Conservation (phyloP, 2,113 vertebrate species). For the Indicator indicator region DNA sequence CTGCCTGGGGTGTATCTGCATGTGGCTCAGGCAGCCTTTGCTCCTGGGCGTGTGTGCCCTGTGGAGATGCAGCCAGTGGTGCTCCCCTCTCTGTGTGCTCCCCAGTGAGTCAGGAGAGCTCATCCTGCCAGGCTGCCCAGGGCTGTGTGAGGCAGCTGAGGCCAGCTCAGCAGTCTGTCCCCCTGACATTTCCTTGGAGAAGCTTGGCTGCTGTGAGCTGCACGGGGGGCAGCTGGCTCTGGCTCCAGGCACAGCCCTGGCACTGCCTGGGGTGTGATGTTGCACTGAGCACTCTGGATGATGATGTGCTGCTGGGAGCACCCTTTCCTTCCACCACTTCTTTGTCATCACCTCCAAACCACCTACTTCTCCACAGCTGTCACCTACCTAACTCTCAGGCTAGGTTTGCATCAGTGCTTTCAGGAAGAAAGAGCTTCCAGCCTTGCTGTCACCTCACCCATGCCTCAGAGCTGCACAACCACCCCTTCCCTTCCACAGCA, state of each 20-base stretch:
- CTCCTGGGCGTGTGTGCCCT: neutral
- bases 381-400: neutral
- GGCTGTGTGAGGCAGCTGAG: neutral
- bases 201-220: neutral
- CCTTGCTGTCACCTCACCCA: neutral
- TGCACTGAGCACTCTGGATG: neutral
- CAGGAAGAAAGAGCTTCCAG: neutral
- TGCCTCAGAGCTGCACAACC: neutral
- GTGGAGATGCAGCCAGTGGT: neutral
- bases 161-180: neutral
- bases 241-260: neutral
- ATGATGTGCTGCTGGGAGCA: neutral
- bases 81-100: neutral
- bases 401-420: neutral
- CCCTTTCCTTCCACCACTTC: neutral
- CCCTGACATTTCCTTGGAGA: slow-evolving; percentile 47
- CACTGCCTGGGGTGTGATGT: neutral
- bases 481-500: neutral
- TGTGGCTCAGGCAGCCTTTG: neutral
- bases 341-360: neutral
- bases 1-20: accelerated
- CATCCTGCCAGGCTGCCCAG: neutral
- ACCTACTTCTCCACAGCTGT: neutral
- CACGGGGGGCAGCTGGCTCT: slow-evolving; percentile 38
- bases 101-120: neutral